Evolutionary conservation across 2,797 vertebrate species (phyloP).

Genomic region (Schizopygopsis malacanthus): DNA sequence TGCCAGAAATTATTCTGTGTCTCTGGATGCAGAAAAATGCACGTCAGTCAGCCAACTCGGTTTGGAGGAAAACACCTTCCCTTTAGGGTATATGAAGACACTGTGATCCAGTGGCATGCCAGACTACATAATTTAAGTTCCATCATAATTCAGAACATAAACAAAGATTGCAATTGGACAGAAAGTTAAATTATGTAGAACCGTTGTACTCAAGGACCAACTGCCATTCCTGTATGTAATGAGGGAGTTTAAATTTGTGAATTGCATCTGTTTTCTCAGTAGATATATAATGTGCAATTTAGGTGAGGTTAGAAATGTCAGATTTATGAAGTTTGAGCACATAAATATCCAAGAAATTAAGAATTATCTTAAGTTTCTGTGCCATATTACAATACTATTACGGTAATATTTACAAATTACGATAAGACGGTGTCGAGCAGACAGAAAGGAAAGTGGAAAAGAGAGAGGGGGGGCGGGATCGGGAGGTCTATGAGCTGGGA

Average conservation of each 20-base stretch:
- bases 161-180: not conserved
- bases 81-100: slow-evolving; percentile 48
- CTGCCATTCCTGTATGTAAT: not conserved
- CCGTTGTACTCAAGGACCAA: not conserved
- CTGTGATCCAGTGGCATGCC: not conserved
- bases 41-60: slow-evolving; percentile 42
- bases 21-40: slow-evolving; percentile 62
- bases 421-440: too few species aligned
- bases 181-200: not conserved
- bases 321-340: not conserved
- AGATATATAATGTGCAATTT: not conserved
- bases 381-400: too few species aligned
- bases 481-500: too few species aligned
- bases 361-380: too few species aligned
- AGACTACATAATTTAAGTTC: not conserved
- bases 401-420: too few species aligned
- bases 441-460: too few species aligned
- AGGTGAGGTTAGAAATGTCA: not conserved
- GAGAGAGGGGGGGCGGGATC: too few species aligned
- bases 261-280: not conserved
- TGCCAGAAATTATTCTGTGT: slow-evolving; percentile 61
- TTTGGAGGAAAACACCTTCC: slow-evolving; percentile 33
- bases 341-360: not conserved
- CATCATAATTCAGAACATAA: slow-evolving; percentile 2
- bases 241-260: not conserved